Percentiles rank a stretch among this genome's conserved stretches.
Conservation (phyloP, 2,888 invertebrate genomes). For the Eilema sororculum region DNA sequence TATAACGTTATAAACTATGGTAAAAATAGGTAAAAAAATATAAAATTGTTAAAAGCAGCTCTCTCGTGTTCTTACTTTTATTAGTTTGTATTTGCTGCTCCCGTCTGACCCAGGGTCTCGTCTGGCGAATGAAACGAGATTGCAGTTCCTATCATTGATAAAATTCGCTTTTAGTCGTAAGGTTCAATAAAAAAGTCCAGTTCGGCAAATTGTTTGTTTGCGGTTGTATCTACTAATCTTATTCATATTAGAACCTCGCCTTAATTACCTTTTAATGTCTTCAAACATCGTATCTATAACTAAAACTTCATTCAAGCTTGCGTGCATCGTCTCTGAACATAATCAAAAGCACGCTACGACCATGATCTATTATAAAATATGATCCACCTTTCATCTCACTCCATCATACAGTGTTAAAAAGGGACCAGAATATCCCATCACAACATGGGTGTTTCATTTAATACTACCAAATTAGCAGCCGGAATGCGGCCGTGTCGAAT, state of each 20-base stretch:
- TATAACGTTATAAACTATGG: background rate
- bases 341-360: conserved; percentile 48
- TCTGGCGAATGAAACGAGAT: background rate
- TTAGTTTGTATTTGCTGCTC: background rate
- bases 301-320: conserved; percentile 40
- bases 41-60: background rate
- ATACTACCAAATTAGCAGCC: conserved; percentile 76
- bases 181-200: background rate
- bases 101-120: no score
- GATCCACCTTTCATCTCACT: conserved; percentile 45
- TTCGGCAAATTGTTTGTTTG: background rate
- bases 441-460: conserved; percentile 63
- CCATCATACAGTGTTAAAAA: conserved; percentile 24
- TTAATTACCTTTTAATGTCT: conserved; percentile 21
- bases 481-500: conserved; percentile 82
- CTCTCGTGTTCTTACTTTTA: background rate
- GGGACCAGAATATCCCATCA: conserved; percentile 34
- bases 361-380: conserved; percentile 48
- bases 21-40: background rate
- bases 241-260: conserved; percentile 3
- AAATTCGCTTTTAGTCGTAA: background rate
- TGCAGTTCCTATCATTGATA: background rate
- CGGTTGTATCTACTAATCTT: background rate
- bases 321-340: conserved; percentile 33
- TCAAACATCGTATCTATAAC: conserved; percentile 17